Evolutionary conservation across 1,140 invertebrate species (phyloP).

Genomic region (Arion vulgaris): DNA sequence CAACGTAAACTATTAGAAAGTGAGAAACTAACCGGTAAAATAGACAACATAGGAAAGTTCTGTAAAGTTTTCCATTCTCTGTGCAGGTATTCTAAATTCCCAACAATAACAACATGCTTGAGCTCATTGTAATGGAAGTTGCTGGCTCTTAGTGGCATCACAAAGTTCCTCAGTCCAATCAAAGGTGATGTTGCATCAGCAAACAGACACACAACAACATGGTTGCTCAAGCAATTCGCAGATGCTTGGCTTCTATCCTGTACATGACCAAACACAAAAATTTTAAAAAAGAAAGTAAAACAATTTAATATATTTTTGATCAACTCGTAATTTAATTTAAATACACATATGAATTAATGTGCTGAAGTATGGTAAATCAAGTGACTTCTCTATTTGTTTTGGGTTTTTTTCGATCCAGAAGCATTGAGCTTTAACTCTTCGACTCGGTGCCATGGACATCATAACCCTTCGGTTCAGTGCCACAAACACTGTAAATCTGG

Average conservation of each 20-base stretch:
- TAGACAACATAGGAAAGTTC: constrained; percentile 99
- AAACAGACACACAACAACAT: constrained; percentile 98
- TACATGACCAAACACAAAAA: constrained; percentile 50
- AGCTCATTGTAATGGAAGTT: constrained; percentile 99
- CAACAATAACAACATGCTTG: constrained; percentile 99
- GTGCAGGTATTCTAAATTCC: constrained; percentile 97
- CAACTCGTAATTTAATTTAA: not conserved
- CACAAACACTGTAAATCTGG: no score
- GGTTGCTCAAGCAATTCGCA: constrained; percentile 98
- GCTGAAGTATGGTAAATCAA: not conserved
- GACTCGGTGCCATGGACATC: no score
- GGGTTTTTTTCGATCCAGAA: no score
- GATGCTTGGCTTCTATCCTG: constrained; percentile 98
- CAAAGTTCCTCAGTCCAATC: constrained; percentile 80
- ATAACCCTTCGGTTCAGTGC: no score
- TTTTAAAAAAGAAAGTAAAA: not conserved
- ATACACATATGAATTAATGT: not conserved
- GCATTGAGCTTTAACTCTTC: no score
- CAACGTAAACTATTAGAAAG: not conserved
- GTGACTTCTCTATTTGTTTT: not conserved
- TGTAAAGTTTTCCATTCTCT: constrained; percentile 99
- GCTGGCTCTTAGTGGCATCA: constrained; percentile 81
- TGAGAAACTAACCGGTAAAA: constrained; percentile 88
- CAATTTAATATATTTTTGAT: not conserved
- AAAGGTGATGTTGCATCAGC: constrained; percentile 98